Base-by-base conservation (phyloP, 1,140 invertebrate genomes). In the Lucilia sericata region DNA sequence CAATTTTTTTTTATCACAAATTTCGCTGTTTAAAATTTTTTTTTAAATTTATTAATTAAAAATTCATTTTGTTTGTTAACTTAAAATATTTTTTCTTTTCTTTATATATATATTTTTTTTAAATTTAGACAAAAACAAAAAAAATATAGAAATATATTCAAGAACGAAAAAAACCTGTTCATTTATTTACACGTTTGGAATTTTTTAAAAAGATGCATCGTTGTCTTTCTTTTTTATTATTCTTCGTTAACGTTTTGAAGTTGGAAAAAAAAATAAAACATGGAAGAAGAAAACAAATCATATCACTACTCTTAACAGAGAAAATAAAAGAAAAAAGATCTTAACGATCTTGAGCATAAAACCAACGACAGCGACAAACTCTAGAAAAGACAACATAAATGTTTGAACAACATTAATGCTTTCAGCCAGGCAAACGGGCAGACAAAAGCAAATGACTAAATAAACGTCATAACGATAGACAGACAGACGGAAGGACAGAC, bases 151-250 rank as follows among this genome's bases (percentile, higher is more conserved):
- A 55, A 55, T 55, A 55, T 55, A 17, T 55, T 42, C 42, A 42
- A 42, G 42, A 78, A 78, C 10, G 25, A 75, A 75, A 80, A 80
- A 80, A 80, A 80, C 76, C 76, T 80, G 76, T 80, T 80, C 76
- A 80, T 21, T 78, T 78, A 42, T 78, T 51, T 51, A 51, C 42
- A 51, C 42, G 76, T 80, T 80, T 47, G 42, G 76, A 80, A 80
- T 80, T 49, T 51, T 70, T 70, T 30, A 30, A 49, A 14, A 25
- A 80, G 76, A 80, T 80, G 76, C 76, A 80, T 49, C 42, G 76
- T 25, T 49, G n/a, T 14, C 19, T 47, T 80, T 49, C 76, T 80
- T 21, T 78, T 78, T 19, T 19, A n/a, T 80, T 21, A 70, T 17
- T 25, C 65, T 70, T 80, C 17, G 19, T 78, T 78, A 80, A 49